A percentile compares a stretch with the other conserved stretches of the same genome.
Evolutionary conservation across 2,797 vertebrate genomes (phyloP).

Genomic region (Peromyscus attwateri): DNA sequence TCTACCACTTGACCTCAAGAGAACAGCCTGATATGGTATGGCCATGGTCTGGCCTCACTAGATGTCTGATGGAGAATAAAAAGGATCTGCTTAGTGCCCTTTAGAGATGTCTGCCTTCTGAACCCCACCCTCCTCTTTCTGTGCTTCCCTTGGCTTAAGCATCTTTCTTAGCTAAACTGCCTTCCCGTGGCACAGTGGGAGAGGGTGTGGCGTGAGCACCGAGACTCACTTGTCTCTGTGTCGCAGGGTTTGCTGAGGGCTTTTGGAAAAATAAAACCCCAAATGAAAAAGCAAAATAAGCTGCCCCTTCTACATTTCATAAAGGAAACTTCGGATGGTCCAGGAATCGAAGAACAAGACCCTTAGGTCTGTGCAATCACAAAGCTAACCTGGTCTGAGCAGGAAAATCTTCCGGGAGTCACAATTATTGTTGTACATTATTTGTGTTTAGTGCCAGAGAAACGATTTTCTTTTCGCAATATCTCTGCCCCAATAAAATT

Average conservation of each 20-base stretch:
- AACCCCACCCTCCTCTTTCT: not conserved
- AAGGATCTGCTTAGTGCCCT: not conserved
- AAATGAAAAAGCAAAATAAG: not conserved
- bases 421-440: conserved; percentile 19
- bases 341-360: not conserved
- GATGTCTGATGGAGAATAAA: not conserved
- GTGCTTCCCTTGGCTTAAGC: not conserved
- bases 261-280: conserved; percentile 37
- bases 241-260: not conserved
- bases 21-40: not conserved
- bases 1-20: not conserved
- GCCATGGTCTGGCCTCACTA: accelerated
- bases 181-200: not conserved
- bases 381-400: not conserved
- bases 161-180: not conserved
- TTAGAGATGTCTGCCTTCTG: not conserved
- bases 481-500: conserved; percentile 69
- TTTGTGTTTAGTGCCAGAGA: conserved; percentile 66
- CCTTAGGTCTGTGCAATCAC: not conserved
- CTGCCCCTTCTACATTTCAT: not conserved
- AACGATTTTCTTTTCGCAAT: conserved; percentile 65
- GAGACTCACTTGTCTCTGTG: not conserved
- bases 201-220: not conserved
- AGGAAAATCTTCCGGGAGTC: not conserved
- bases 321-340: not conserved